These are phyloP conservation scores for Cyclophora punctaria DNA, from an alignment of 2,888 invertebrate genomes.

Conservation along the genomic window DNA sequence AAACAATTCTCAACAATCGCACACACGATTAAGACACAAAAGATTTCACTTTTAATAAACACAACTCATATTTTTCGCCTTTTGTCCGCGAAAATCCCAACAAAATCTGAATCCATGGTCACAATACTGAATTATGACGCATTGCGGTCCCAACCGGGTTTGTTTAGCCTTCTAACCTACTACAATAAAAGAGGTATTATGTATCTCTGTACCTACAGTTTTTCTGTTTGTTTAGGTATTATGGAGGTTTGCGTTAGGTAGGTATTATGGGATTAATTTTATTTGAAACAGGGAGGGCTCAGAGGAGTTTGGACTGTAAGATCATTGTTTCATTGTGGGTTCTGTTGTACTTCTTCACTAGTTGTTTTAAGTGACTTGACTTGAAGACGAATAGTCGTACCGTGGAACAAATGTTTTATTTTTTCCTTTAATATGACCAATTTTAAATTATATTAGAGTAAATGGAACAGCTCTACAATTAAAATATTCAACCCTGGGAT, in stretches of 20 bases:
- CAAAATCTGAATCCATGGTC: constrained; percentile 10
- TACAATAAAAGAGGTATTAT: constrained; percentile 12
- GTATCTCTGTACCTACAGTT: constrained; percentile 5
- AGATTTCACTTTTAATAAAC: constrained; percentile 6
- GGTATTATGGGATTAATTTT: too few species aligned
- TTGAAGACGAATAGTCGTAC: background rate
- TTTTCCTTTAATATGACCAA: constrained; percentile 1
- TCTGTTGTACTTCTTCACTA: background rate
- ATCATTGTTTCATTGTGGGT: background rate
- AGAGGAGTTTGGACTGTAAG: too few species aligned
- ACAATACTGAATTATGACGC: constrained; percentile 28
- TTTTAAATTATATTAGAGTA: too few species aligned
- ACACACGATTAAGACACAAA: too few species aligned
- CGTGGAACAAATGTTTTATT: constrained; percentile 6
- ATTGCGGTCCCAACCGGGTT: constrained; percentile 25
- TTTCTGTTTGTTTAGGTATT: constrained; percentile 12
- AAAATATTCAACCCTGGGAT: too few species aligned
- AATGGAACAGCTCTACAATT: too few species aligned
- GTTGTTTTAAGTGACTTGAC: background rate
- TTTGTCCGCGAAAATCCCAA: constrained; percentile 8
- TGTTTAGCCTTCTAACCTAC: constrained; percentile 15
- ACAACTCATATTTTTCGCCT: constrained; percentile 7
- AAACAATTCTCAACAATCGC: too few species aligned
- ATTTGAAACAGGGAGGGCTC: too few species aligned
- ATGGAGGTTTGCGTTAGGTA: constrained; percentile 3